Percentiles rank a stretch among this genome's conserved stretches.
Conservation (phyloP, 1,140 invertebrate species). For the Caenorhabditis brenneri region DNA sequence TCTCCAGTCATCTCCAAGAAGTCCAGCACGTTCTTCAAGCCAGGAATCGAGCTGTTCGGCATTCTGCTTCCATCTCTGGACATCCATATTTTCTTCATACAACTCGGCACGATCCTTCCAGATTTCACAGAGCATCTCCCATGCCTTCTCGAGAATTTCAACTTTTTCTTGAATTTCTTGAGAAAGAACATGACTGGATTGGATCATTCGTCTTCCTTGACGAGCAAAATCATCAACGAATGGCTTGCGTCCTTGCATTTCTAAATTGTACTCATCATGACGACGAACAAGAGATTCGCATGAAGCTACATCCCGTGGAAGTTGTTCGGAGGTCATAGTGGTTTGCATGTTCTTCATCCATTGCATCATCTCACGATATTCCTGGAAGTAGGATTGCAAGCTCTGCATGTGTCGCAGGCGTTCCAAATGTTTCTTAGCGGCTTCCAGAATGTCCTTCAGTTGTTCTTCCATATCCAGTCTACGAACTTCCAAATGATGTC, state of each 20-base stretch:
- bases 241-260: slow-evolving; percentile 85
- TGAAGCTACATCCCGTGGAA: slow-evolving; percentile 82
- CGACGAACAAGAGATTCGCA: slow-evolving; percentile 84
- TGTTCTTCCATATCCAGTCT: slow-evolving; percentile 83
- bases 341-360: slow-evolving; percentile 92
- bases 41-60: slow-evolving; percentile 81
- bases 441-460: slow-evolving; percentile 80
- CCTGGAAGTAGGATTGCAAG: slow-evolving; percentile 82
- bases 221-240: slow-evolving; percentile 78
- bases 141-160: slow-evolving; percentile 27
- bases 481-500: slow-evolving; percentile 89
- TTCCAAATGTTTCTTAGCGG: slow-evolving; percentile 79
- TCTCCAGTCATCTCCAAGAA: slow-evolving; percentile 76
- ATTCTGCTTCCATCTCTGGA: slow-evolving; percentile 79
- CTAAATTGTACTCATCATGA: slow-evolving; percentile 76
- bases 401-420: slow-evolving; percentile 86
- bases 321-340: slow-evolving; percentile 85
- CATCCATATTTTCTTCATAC: slow-evolving; percentile 87
- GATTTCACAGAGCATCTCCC: slow-evolving; percentile 72
- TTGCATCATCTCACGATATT: slow-evolving; percentile 75
- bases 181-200: slow-evolving; percentile 84
- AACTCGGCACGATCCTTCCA: slow-evolving; percentile 79
- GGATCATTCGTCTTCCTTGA: slow-evolving; percentile 71
- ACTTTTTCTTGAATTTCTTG: slow-evolving; percentile 87
- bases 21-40: slow-evolving; percentile 73